Evolutionary conservation across 1,140 invertebrate genomes (phyloP), one percentile per base, ranked within the genome.

Genomic region (Drosophila rhopaloa): DNA sequence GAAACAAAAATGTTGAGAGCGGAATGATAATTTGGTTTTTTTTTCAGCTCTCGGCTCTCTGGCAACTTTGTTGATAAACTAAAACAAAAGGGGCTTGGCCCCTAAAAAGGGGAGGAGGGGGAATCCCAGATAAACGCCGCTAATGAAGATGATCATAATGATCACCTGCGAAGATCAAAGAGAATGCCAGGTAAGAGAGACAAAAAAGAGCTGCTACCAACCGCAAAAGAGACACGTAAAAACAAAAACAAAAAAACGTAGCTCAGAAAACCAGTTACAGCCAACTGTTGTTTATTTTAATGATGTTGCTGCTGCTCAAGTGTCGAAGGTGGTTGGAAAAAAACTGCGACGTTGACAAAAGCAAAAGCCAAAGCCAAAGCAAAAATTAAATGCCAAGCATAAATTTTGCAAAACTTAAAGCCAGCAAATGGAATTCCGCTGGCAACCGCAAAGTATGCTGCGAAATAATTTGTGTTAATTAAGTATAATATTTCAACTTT

Each of bases 301-400:
- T 82, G 80, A 76, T 57, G 43, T 66, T 63, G 59, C 63, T 47
- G 48, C 29, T 53, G 38, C 73, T 57, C 50, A 77, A 62, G 75
- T 77, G 75, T 77, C 75, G 74, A 77, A 77, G 63, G 75, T 66
- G 73, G 71, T 44, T 48, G 59, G 14, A 61, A 37, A 48, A 57
- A 76, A 79, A 72, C 58, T 76, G 84, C 83, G 84, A 76, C 79
- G 83, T 85, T 85, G 82, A 86, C 79, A 88, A 82, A 86, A 85
- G 46, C 46, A 65, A 82, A 76, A 62, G 55, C 19, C 54, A 67
- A 80, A 81, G 74, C 60, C 54, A 67, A 80, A 81, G 74, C 60
- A 67, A 66, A 76, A 76, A 60, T 68, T 57, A 71, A 71, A 71
- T 71, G 56, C 50, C 72, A 76, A 67, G 54, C 73, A 76, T 66